These are phyloP conservation scores for Sabellastarte sp. DNA, from an alignment of 2,888 invertebrate genomes.

Conservation along the genomic window DNA sequence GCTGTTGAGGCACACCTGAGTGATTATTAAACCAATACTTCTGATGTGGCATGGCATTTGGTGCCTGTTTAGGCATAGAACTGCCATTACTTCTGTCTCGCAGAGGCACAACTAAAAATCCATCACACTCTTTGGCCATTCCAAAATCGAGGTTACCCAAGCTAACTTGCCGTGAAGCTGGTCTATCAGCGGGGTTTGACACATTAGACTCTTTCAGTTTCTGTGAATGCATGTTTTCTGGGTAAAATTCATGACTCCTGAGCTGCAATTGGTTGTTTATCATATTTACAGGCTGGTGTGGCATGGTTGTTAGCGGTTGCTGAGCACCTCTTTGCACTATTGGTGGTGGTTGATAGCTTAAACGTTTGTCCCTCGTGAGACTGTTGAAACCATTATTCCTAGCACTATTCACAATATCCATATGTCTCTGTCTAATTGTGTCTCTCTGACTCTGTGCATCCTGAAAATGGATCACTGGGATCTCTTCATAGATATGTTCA, in stretches of 20 bases:
- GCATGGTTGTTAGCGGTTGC: too few species aligned
- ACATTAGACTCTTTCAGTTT: background rate
- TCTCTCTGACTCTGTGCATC: too few species aligned
- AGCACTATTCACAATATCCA: background rate
- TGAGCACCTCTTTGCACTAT: too few species aligned
- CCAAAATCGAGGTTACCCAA: conserved; percentile 3
- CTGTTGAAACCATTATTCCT: too few species aligned
- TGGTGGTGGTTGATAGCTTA: too few species aligned
- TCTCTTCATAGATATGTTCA: conserved; percentile 2
- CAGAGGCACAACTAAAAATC: conserved; percentile 1
- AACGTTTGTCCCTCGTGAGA: too few species aligned
- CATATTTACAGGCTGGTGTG: background rate
- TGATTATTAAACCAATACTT: too few species aligned
- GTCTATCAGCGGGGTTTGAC: background rate
- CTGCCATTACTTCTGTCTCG: background rate
- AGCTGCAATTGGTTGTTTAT: background rate
- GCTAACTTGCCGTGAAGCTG: background rate
- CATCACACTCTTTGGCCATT: conserved; percentile 4
- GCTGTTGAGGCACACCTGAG: background rate
- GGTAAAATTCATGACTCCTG: background rate
- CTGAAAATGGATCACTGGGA: background rate
- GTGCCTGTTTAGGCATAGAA: background rate
- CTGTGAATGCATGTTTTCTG: background rate
- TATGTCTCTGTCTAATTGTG: background rate
- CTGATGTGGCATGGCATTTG: too few species aligned